Percentiles rank a stretch among this genome's conserved stretches.
phyloP scores from a whole-genome alignment of 1,140 invertebrate species.

The Scylla paramamosain region DNA sequence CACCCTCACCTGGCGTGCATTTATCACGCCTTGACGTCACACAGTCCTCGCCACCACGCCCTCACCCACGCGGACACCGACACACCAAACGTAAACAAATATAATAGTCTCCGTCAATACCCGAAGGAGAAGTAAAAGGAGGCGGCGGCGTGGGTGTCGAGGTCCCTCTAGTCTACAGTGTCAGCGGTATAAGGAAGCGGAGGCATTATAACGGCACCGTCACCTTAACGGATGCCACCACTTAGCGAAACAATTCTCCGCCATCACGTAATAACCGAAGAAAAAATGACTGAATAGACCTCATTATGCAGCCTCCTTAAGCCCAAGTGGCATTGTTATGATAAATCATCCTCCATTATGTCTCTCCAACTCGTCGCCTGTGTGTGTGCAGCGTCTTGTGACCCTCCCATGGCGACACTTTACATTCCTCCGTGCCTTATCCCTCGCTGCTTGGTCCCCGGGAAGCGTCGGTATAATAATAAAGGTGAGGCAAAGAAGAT shows the following conservation, averaged over 20 bases:
- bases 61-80: background rate
- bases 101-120: too few relatives aligned
- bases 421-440: too few relatives aligned
- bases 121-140: too few relatives aligned
- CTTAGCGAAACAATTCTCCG: background rate
- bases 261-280: background rate
- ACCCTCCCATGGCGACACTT: background rate
- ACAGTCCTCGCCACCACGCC: background rate
- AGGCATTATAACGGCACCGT: too few relatives aligned
- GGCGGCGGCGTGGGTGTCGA: too few relatives aligned
- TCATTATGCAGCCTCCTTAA: background rate
- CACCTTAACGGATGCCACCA: too few relatives aligned
- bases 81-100: background rate
- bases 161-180: too few relatives aligned
- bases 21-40: too few relatives aligned
- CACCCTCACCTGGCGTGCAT: too few relatives aligned
- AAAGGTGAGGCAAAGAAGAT: background rate
- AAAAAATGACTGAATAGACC: background rate
- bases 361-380: background rate
- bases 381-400: background rate
- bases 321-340: background rate
- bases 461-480: background rate
- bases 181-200: too few relatives aligned
- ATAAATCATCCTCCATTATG: conserved; percentile 1
- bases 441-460: too few relatives aligned